Base-by-base conservation (phyloP, 2,888 invertebrate genomes). In the Protophormia terraenovae region DNA sequence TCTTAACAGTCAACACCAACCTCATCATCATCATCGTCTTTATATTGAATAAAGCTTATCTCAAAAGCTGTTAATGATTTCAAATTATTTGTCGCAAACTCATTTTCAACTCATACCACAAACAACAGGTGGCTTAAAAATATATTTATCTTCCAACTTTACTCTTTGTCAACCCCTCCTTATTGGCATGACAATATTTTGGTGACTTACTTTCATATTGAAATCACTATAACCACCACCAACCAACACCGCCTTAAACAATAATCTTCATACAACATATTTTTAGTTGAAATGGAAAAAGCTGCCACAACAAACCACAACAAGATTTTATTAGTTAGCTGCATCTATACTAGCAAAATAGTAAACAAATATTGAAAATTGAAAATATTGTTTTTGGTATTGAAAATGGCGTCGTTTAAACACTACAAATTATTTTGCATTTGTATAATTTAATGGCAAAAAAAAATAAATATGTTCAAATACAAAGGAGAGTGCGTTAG, bases 31-130 rank as follows among this genome's bases (percentile, higher is more conserved):
- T 64, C 41, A 67, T 29, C 58, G n/a, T 19, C 67, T 62, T 6
- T 7, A 62, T n/a, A n/a, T n/a, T 71, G 55, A 32, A 69, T 62
- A 32, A 32, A 45, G 75, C 22, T 76, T 76, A 76, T 82, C 75
- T 67, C 10, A 64, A 47, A 58, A 64, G 38, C 82, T 83, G 76
- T 77, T 84, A 84, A 80, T 84, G 84, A 84, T 84, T 80, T 75
- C 64, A 71, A 84, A 84, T 84, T 80, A 84, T 84, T 79, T 84
- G 84, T 84, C 79, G 19, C 79, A 79, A 84, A 84, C 19, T 71
- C 62, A 82, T 69, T 76, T 69, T 32, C 5, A 62, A 35, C 53
- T 24, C 19, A 55, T 19, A 19, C 72, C 22, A 53, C 60, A 64
- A 75, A 75, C 79, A 55, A 84, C 84, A 84, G 84, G 84, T 84